Evolutionary conservation across 2,888 invertebrate species (phyloP), one percentile per base, ranked within the genome.

Genomic region (Germaria angustata): DNA sequence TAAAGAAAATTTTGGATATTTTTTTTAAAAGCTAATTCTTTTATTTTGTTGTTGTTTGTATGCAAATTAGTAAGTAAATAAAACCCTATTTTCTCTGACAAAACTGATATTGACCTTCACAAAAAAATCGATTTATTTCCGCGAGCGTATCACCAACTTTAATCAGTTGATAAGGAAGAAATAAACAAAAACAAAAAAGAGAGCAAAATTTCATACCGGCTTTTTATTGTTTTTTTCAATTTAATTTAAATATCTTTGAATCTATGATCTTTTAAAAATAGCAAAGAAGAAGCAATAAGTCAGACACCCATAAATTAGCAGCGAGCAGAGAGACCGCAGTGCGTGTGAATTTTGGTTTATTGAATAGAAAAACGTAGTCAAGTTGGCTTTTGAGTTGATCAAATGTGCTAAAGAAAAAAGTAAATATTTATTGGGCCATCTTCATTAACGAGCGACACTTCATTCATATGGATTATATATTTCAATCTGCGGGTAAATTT

Each of bases 41-140:
- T 3, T 13, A 13, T 3, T 39, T 39, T 13, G 2, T 39, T 39
- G 2, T 39, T 39, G n/a, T 39, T 39, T 39, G n/a, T n/a, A n/a
- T n/a, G n/a, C n/a, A n/a, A n/a, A 2, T 11, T 11, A 49, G 13
- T 49, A 49, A 22, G 6, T 11, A 4, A 4, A 13, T 1, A 22
- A 49, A 22, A 22, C 22, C 53, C 51, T 17, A 49, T 34, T n/a
- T n/a, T n/a, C n/a, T 39, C 2, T 44, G 2, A 44, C 15, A 13
- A 68, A 41, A 87, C 85, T 88, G 85, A 88, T 86, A 84, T 86
- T 88, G 86, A 87, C 88, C 87, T 87, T 87, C 80, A 84, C 68
- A 84, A 34, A 41, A 77, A 34, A 59, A 17, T 20, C 24, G 87
- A 87, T 87, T 86, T 87, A 87, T 88, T 89, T 89, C 89, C 89